These are phyloP conservation scores for Macrophya alboannulata DNA, from an alignment of 2,888 invertebrate genomes.

Conservation along the genomic window DNA sequence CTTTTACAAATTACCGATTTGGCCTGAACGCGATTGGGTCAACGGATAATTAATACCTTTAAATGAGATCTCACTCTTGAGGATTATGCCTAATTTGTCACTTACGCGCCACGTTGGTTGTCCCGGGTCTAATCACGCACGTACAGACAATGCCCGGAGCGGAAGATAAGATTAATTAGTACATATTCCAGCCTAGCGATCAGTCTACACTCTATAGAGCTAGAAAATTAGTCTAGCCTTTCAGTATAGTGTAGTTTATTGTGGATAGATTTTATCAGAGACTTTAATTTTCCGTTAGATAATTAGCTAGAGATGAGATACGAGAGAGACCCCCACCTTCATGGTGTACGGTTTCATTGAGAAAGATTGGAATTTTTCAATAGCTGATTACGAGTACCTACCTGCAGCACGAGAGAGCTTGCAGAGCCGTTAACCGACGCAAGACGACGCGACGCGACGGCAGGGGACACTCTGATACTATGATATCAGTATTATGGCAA, in stretches of 20 bases:
- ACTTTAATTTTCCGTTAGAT: constrained; percentile 65
- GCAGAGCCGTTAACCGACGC: constrained; percentile 62
- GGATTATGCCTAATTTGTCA: constrained; percentile 49
- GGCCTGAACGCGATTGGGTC: constrained; percentile 30
- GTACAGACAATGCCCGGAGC: background rate
- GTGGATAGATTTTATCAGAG: constrained; percentile 60
- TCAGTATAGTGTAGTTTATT: background rate
- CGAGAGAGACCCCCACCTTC: constrained; percentile 26
- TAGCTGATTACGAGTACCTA: constrained; percentile 60
- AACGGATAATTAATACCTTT: constrained; percentile 33
- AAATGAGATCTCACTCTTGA: constrained; percentile 29
- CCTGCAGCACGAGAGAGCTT: constrained; percentile 17
- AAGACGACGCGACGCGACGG: constrained; percentile 55
- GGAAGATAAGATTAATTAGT: constrained; percentile 8
- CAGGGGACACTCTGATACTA: constrained; percentile 51
- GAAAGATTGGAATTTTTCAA: constrained; percentile 75
- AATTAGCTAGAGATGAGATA: constrained; percentile 32
- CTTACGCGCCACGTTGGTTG: background rate
- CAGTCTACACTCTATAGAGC: background rate
- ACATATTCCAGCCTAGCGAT: background rate
- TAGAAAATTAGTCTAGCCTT: background rate
- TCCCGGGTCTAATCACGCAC: background rate
- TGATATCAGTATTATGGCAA: constrained; percentile 64
- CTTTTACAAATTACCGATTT: constrained; percentile 48
- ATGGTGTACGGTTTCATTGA: constrained; percentile 5